A percentile compares a stretch with the other conserved stretches of the same genome.
Evolutionary conservation across 2,888 invertebrate genomes (phyloP).

Genomic region (Hedychridium roseum): DNA sequence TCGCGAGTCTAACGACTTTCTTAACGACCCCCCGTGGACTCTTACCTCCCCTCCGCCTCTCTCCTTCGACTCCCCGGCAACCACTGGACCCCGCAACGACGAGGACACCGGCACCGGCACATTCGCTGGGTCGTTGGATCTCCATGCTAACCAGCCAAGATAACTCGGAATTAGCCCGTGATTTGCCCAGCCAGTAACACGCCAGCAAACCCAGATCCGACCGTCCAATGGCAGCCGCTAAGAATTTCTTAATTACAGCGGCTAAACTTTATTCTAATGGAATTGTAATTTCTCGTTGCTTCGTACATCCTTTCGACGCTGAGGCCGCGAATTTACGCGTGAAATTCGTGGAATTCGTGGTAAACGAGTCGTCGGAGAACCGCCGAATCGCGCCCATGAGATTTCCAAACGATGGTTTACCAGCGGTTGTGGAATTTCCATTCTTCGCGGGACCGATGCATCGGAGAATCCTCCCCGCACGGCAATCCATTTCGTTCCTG

Average conservation of each 20-base stretch:
- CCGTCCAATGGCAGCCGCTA: no score
- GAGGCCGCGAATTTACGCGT: slow-evolving; percentile 34
- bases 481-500: neutral
- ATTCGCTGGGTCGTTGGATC: slow-evolving; percentile 17
- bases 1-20: slow-evolving; percentile 44
- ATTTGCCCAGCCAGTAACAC: slow-evolving; percentile 10
- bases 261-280: no score
- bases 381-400: slow-evolving; percentile 17
- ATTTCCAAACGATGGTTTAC: slow-evolving; percentile 26
- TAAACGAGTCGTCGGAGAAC: slow-evolving; percentile 20
- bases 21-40: slow-evolving; percentile 40
- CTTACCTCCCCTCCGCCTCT: slow-evolving; percentile 8
- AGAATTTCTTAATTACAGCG: no score
- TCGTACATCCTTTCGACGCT: neutral
- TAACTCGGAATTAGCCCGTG: slow-evolving; percentile 33
- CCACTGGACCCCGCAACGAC: no score
- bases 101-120: slow-evolving; percentile 18
- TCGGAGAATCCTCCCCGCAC: slow-evolving; percentile 19
- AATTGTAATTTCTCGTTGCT: no score
- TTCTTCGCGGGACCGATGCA: slow-evolving; percentile 16
- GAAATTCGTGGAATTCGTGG: slow-evolving; percentile 41
- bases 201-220: no score
- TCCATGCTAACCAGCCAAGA: slow-evolving; percentile 32
- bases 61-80: slow-evolving; percentile 2
- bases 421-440: slow-evolving; percentile 19